Evolutionary conservation across 1,140 invertebrate genomes (phyloP), one percentile per base, ranked within the genome.

Genomic region (Psix sp.): DNA sequence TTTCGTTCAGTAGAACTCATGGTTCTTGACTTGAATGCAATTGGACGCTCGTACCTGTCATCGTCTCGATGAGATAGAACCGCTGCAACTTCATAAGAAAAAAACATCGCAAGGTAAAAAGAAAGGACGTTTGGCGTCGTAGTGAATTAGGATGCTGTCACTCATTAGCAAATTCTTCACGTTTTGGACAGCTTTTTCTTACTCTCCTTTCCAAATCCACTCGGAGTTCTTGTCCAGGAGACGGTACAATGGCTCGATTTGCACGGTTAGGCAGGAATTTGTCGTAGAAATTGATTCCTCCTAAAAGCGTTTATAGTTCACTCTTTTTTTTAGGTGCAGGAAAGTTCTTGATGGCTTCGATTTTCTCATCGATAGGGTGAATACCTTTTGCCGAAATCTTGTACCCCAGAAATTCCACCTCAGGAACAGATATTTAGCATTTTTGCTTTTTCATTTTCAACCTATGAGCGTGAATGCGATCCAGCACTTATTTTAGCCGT

Each of bases 121-220:
- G 9, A 67, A 4, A 2, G 43, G 42, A 24, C 29, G 17, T 6
- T 35, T 26, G 6, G 11, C 7, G 13, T 67, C 45, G 18, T 57
- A 57, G 13, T 49, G 36, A 15, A 24, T 20, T 0, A 67, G 39
- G 6, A 67, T 35, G 0, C 29, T 10, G 16, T 33, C 26, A 16
- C 21, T 40, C 57, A 86, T 89, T 4, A 89, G 78, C 18, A 88
- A 81, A 2, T 85, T 84, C 0, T 87, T 65, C 1, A 86, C 74
- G 67, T 89, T 87, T 59, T 84, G 83, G 43, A 89, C 85, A 6
- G 88, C 84, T 63, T 88, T 48, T 9, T 17, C 24, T 2, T 48
- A 29, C 3, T 33, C 29, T 33, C 68, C 40, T 2, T 48, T 78
- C 83, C 83, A 85, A 1, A 62, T 17, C 24, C 39, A 52, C 67